Evolutionary conservation across 1,140 invertebrate genomes (phyloP), one percentile per base, ranked within the genome.

Genomic region (Drosophila murphyi): DNA sequence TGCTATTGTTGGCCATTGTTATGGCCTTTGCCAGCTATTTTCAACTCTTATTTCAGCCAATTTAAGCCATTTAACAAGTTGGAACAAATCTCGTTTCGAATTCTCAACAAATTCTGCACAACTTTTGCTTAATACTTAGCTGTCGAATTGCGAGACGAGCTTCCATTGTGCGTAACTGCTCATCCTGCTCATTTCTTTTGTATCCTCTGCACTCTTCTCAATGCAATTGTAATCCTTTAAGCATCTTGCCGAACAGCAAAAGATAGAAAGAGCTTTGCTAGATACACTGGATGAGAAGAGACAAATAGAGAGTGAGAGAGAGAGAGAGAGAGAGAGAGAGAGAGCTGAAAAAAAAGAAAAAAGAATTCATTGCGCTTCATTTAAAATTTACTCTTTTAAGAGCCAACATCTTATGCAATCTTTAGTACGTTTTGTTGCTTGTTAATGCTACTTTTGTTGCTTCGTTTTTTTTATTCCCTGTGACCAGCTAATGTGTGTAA

Each of bases 141-240:
- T 51, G 37, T 52, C 51, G 32, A 45, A 50, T 55, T 45, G 59
- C 61, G 45, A 55, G 50, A 55, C 60, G 63, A 71, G 68, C 63
- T 71, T 57, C 37, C 52, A 67, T 73, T 73, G 55, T 68, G 70
- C 70, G 60, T 70, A 64, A 47, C 41, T 67, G 48, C 55, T 72
- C 54, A 57, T 52, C 45, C 55, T 35, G 45, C 29, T 51, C 54
- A 34, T 61, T 47, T 32, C 52, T 45, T 31, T 65, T 65, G 63
- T 65, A 48, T 65, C 29, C 37, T 43, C 32, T 52, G 47, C 20
- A 10, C 6, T 39, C 37, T 54, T 70, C 62, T 75, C 71, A 65
- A 45, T 82, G 76, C 80, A 79, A 82, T 82, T 82, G 80, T 82
- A 82, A 82, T 82, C 80, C 80, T 82, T 82, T 82, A 82, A 82